These are phyloP conservation scores for Lycophotia porphyrea DNA, from an alignment of 2,888 invertebrate species.

Conservation along the genomic window DNA sequence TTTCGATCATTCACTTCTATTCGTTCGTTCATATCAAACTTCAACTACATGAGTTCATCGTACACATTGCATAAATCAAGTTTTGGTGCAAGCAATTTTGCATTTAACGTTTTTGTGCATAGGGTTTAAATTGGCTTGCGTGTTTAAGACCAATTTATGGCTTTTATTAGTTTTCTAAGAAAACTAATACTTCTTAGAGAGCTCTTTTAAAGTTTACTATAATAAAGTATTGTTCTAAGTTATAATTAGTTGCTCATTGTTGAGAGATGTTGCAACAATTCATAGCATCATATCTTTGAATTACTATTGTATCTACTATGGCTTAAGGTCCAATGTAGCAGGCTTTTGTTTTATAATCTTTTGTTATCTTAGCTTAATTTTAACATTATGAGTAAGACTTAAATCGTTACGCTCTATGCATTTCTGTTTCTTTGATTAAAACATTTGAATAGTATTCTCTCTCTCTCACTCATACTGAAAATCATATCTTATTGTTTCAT, in stretches of 20 bases:
- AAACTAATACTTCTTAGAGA: slow-evolving; percentile 8
- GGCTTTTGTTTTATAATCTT: neutral
- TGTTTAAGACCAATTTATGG: neutral
- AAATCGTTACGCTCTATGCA: no score
- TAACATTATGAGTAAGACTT: neutral
- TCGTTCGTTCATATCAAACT: slow-evolving; percentile 35
- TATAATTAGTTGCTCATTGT: neutral
- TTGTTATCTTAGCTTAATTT: neutral
- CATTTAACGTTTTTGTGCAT: accelerated
- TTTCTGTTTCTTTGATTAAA: no score
- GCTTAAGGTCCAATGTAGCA: neutral
- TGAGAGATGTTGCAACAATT: neutral
- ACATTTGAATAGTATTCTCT: no score
- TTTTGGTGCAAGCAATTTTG: slow-evolving; percentile 25
- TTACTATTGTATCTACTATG: neutral
- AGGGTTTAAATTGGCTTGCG: neutral
- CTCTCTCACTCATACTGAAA: neutral
- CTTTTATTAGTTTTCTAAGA: slow-evolving; percentile 3
- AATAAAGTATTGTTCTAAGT: slow-evolving; percentile 9
- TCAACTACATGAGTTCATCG: slow-evolving; percentile 41
- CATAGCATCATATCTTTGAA: neutral
- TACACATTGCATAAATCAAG: slow-evolving; percentile 22
- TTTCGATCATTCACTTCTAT: slow-evolving; percentile 45
- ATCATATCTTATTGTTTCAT: no score
- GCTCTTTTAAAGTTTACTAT: slow-evolving; percentile 2